Conservation (phyloP, 2,888 invertebrate species). For the Mythimna albipuncta region DNA sequence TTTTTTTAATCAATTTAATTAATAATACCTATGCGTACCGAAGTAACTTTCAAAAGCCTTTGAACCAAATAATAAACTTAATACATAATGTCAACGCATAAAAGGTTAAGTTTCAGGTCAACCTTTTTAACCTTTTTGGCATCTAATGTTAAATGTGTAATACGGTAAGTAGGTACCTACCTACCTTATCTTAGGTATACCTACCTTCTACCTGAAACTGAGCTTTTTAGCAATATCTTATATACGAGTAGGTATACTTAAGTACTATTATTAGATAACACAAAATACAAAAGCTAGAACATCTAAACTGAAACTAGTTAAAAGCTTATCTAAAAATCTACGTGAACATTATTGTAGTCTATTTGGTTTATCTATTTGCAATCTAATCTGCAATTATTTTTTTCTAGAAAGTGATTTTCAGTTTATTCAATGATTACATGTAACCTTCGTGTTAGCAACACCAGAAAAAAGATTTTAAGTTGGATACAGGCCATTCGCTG, state of each 20-base stretch:
- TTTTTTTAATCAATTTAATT: not conserved
- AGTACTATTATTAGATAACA: not conserved
- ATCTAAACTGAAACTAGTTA: not conserved
- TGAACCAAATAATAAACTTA: constrained; percentile 25
- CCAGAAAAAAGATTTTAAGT: no score
- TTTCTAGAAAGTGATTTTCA: not conserved
- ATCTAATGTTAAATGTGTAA: constrained; percentile 12
- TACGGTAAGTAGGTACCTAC: not conserved
- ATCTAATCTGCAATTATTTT: not conserved
- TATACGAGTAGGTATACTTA: no score
- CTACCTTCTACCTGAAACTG: not conserved
- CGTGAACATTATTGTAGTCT: not conserved
- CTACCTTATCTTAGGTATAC: not conserved
- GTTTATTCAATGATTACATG: not conserved
- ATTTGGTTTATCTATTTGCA: not conserved
- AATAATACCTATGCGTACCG: not conserved
- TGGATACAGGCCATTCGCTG: not conserved
- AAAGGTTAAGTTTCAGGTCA: constrained; percentile 28
- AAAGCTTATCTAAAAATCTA: not conserved
- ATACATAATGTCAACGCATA: constrained; percentile 28
- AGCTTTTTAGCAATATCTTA: not conserved
- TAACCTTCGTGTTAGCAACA: not conserved
- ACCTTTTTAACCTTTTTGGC: constrained; percentile 30
- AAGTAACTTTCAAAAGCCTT: not conserved
- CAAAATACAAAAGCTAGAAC: not conserved